These are phyloP conservation scores for Ciconia nigra DNA, from an alignment of 2,797 vertebrate species.

Conservation along the genomic window DNA sequence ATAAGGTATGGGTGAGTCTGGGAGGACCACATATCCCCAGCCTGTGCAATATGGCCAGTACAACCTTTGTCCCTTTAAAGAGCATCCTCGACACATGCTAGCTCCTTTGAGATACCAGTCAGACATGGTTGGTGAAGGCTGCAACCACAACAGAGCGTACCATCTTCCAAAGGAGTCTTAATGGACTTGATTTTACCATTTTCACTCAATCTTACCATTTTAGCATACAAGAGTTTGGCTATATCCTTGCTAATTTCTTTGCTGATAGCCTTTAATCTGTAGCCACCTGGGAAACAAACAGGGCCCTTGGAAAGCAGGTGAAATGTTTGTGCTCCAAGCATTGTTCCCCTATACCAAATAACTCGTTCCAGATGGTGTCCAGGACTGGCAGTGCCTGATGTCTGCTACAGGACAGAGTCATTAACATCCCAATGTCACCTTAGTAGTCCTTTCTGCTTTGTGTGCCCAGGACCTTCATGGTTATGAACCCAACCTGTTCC, in stretches of 20 bases:
- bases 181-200: not conserved
- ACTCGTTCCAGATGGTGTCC: not conserved
- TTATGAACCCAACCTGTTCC: conserved; percentile 85
- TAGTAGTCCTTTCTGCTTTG: not conserved
- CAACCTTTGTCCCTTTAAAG: not conserved
- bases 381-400: not conserved
- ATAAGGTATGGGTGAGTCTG: not conserved
- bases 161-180: not conserved
- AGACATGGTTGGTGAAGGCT: not conserved
- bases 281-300: not conserved
- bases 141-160: not conserved
- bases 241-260: not conserved
- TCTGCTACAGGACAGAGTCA: not conserved
- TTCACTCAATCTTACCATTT: not conserved
- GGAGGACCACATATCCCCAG: not conserved
- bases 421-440: not conserved
- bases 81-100: not conserved
- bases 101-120: not conserved
- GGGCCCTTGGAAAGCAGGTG: not conserved
- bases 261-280: not conserved
- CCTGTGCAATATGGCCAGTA: not conserved
- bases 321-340: not conserved
- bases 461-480: conserved; percentile 78
- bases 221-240: not conserved
- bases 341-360: not conserved